Evolutionary conservation across 2,797 vertebrate species (phyloP).

Genomic region (Mormyrus hasselquistii): DNA sequence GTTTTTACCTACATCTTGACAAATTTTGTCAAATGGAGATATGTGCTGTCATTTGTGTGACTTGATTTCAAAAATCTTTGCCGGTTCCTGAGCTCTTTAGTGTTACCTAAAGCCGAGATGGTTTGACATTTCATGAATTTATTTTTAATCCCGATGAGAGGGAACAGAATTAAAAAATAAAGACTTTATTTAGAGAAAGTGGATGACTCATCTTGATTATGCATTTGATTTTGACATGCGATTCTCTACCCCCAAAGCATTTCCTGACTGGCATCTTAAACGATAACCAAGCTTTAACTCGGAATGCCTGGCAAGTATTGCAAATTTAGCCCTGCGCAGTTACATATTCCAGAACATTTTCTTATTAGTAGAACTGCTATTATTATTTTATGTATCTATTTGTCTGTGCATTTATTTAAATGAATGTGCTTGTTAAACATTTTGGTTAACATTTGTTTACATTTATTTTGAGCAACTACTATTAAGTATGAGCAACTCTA

Average conservation of each 20-base stretch:
- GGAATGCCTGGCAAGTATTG: background rate
- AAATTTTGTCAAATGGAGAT: background rate
- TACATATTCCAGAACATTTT: background rate
- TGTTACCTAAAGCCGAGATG: background rate
- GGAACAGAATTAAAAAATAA: constrained; percentile 3
- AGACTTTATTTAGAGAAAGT: background rate
- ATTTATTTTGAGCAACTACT: background rate
- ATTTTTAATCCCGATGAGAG: constrained; percentile 7
- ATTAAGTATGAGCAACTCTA: background rate
- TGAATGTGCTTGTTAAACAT: background rate
- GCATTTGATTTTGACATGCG: background rate
- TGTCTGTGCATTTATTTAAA: background rate
- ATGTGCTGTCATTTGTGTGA: background rate
- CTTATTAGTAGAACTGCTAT: background rate
- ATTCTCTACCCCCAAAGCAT: background rate
- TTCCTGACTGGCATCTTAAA: background rate
- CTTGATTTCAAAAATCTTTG: background rate
- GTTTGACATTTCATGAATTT: background rate
- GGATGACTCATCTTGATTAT: constrained; percentile 7
- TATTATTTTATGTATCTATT: background rate
- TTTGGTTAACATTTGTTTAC: background rate
- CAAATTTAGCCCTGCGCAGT: constrained; percentile 1
- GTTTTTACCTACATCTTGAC: background rate
- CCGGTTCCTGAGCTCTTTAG: background rate
- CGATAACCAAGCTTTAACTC: background rate